phyloP scores from a whole-genome alignment of 2,113 vertebrate species.

The Sebastes schlegelii region DNA sequence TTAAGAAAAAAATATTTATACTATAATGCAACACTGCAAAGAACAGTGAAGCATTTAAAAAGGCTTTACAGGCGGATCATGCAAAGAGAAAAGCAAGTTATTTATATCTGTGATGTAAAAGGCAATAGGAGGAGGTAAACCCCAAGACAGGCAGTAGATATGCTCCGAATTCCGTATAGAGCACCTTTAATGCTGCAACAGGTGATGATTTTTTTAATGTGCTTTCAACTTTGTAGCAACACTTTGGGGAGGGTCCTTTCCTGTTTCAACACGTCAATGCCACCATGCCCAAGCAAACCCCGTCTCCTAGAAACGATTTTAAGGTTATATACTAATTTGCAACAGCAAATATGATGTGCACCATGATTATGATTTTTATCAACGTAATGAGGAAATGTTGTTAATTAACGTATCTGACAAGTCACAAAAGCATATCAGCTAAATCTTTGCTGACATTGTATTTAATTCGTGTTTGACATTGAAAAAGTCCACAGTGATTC shows the following conservation, averaged over 20 bases:
- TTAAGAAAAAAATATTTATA: neutral
- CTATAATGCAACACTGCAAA: neutral
- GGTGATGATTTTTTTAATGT: no score
- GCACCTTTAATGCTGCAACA: no score
- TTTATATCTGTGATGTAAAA: neutral
- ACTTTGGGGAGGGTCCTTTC: neutral
- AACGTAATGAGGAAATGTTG: neutral
- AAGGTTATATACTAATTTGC: neutral
- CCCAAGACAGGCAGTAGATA: no score
- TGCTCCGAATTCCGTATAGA: no score
- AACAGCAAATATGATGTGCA: neutral
- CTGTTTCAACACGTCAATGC: neutral
- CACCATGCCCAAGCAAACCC: neutral
- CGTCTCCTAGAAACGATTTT: neutral
- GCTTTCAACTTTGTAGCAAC: neutral
- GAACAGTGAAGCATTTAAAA: neutral
- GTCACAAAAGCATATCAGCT: neutral
- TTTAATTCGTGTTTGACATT: neutral
- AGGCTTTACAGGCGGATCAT: neutral
- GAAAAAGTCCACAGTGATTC: neutral
- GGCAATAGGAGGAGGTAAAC: neutral
- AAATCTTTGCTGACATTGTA: neutral
- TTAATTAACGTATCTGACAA: neutral
- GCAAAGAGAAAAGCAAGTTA: neutral
- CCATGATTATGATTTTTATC: neutral